Conservation (phyloP, 2,797 vertebrate genomes). For the Bucorvus abyssinicus region DNA sequence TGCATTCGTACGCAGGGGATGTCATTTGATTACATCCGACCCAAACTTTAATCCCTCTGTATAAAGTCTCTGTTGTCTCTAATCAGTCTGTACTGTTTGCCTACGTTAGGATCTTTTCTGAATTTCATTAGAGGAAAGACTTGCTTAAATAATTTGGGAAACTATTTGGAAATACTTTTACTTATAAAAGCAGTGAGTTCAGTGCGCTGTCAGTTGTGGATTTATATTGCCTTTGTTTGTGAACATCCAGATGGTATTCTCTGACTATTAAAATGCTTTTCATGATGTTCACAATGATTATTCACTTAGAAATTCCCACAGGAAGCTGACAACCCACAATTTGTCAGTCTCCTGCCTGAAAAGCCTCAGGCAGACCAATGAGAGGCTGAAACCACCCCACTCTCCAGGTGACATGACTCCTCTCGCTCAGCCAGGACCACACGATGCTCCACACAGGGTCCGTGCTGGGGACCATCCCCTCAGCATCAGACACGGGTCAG, state of each 20-base stretch:
- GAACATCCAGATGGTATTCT: slow-evolving; percentile 62
- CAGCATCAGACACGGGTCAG: fast-evolving
- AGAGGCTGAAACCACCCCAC: background rate
- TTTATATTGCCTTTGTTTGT: slow-evolving; percentile 61
- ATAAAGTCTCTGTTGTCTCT: background rate
- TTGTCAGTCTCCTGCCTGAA: slow-evolving; percentile 35
- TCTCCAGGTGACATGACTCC: background rate
- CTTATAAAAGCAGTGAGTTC: slow-evolving; percentile 51
- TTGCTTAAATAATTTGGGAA: slow-evolving; percentile 48
- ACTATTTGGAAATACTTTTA: slow-evolving; percentile 48
- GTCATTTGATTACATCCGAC: slow-evolving; percentile 51
- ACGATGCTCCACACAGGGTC: fast-evolving
- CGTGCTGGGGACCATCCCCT: background rate
- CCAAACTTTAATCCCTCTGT: slow-evolving; percentile 4
- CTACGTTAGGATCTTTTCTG: slow-evolving; percentile 17
- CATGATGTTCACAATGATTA: slow-evolving; percentile 56
- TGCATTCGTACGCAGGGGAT: background rate
- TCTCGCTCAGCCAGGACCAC: fast-evolving
- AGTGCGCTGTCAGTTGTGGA: background rate
- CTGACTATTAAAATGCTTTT: slow-evolving; percentile 61
- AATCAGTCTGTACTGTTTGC: background rate
- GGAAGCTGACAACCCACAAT: slow-evolving; percentile 50
- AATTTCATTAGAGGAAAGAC: slow-evolving; percentile 48
- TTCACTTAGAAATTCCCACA: slow-evolving; percentile 60
- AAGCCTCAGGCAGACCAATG: background rate